These are phyloP conservation scores for Hecatera dysodea DNA, from an alignment of 2,888 invertebrate genomes.

Conservation along the genomic window DNA sequence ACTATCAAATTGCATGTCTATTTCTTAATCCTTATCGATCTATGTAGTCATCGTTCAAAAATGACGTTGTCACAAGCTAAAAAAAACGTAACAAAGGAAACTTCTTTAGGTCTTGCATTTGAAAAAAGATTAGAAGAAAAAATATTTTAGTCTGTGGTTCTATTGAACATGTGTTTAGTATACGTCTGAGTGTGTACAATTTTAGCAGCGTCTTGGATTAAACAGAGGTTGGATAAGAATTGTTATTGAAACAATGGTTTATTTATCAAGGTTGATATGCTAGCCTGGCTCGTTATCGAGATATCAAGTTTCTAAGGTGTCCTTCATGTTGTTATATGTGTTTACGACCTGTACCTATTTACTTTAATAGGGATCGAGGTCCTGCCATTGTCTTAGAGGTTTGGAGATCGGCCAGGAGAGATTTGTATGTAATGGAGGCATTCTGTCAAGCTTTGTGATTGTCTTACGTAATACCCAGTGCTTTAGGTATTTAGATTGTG, in stretches of 20 bases:
- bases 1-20: constrained; percentile 70
- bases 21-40: constrained; percentile 71
- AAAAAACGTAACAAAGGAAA: constrained; percentile 58
- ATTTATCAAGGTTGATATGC: constrained; percentile 41
- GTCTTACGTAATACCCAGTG: constrained; percentile 31
- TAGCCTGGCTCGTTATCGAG: constrained; percentile 35
- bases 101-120: constrained; percentile 42
- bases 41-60: constrained; percentile 60
- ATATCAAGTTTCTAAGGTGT: constrained; percentile 45
- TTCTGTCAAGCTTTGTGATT: constrained; percentile 48
- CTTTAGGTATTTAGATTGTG: constrained; percentile 19
- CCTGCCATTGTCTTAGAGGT: constrained; percentile 43
- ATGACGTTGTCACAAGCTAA: constrained; percentile 67
- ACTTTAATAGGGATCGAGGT: constrained; percentile 49
- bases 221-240: constrained; percentile 56
- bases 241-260: constrained; percentile 39
- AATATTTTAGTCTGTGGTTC: constrained; percentile 61
- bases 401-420: constrained; percentile 45
- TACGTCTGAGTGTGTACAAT: constrained; percentile 61
- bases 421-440: constrained; percentile 44
- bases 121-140: constrained; percentile 28
- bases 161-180: constrained; percentile 52
- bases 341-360: constrained; percentile 47
- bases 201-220: constrained; percentile 53
- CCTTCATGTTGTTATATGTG: constrained; percentile 30